Evolutionary conservation across 2,113 vertebrate species (phyloP).

Genomic region (Myrmecobius fasciatus): DNA sequence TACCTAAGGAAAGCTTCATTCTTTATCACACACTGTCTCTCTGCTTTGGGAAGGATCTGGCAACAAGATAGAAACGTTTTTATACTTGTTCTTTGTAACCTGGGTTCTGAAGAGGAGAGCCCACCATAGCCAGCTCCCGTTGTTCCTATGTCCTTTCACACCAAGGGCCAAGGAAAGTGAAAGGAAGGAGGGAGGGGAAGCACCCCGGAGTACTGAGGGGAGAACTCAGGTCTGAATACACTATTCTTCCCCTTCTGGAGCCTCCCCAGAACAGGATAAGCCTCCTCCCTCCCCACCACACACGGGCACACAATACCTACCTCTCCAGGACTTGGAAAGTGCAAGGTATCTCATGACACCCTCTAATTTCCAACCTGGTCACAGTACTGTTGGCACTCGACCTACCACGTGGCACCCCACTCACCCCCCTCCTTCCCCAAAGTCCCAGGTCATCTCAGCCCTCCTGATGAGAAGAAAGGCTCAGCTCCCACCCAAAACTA

Average conservation of each 20-base stretch:
- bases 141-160: background rate
- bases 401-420: background rate
- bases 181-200: background rate
- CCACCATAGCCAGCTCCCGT: background rate
- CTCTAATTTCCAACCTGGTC: background rate
- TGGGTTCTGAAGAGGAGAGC: background rate
- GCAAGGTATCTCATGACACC: background rate
- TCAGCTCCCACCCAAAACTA: background rate
- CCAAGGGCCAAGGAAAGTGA: background rate
- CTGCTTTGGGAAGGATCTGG: background rate
- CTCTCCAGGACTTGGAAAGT: background rate
- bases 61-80: constrained; percentile 2
- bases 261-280: background rate
- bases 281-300: background rate
- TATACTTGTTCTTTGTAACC: background rate
- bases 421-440: background rate
- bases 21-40: background rate
- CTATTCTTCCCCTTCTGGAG: background rate
- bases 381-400: background rate
- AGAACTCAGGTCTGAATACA: background rate
- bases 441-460: background rate
- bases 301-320: background rate
- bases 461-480: background rate
- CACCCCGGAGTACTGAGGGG: background rate
- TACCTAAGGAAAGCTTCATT: constrained; percentile 17